These are phyloP conservation scores for Priocnemis perturbator DNA, from an alignment of 2,888 invertebrate species.

Conservation along the genomic window DNA sequence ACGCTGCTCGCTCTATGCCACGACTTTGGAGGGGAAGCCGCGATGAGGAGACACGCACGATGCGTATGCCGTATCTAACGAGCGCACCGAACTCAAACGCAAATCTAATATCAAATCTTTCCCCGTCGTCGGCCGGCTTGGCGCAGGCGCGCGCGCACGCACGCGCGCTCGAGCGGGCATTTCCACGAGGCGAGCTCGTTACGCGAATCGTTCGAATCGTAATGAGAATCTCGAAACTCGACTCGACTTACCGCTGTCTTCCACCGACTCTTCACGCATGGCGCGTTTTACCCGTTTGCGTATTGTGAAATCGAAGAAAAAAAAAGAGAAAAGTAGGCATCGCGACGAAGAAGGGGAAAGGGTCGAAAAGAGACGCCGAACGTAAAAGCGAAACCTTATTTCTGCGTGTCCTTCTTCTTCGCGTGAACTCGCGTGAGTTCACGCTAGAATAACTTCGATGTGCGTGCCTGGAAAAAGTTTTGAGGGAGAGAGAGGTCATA, in stretches of 20 bases:
- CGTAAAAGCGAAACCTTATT: no score
- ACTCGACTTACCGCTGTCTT: no score
- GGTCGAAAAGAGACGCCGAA: background rate
- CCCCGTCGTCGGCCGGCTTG: conserved; percentile 24
- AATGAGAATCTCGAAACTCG: conserved; percentile 12
- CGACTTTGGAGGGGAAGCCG: conserved; percentile 39
- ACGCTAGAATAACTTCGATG: no score
- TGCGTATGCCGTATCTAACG: conserved; percentile 73
- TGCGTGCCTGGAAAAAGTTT: no score
- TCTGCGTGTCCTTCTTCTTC: no score
- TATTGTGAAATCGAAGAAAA: conserved; percentile 28
- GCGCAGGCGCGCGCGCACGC: conserved; percentile 14
- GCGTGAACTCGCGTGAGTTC: no score
- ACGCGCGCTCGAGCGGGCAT: conserved; percentile 31
- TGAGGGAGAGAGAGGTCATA: no score
- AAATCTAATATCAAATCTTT: conserved; percentile 64
- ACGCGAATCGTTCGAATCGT: conserved; percentile 19
- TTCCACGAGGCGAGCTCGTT: conserved; percentile 38
- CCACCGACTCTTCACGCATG: conserved; percentile 1
- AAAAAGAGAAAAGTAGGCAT: background rate
- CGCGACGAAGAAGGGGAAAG: no score
- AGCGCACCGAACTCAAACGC: conserved; percentile 57
- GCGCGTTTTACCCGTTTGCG: conserved; percentile 6
- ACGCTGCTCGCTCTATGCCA: no score
- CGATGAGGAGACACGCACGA: conserved; percentile 70